Evolutionary conservation across 2,797 vertebrate species (phyloP).

Genomic region (Labeo calbasu): DNA sequence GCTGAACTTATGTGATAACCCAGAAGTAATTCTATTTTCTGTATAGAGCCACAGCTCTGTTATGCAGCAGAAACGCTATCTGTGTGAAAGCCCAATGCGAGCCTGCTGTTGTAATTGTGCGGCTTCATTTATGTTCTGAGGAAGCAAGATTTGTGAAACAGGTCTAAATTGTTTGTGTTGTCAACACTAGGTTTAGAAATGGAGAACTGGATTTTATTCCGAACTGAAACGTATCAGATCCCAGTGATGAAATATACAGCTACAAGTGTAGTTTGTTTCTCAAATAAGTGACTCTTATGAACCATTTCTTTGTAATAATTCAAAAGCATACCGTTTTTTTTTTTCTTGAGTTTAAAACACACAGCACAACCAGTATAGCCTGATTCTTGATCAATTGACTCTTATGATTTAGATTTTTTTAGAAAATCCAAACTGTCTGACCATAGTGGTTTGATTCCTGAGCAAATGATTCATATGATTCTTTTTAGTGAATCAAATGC

Average conservation of each 20-base stretch:
- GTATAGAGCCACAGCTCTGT: background rate
- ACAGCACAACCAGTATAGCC: background rate
- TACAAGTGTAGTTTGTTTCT: background rate
- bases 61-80: background rate
- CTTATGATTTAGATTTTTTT: background rate
- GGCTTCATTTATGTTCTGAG: background rate
- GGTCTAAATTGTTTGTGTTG: background rate
- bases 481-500: background rate
- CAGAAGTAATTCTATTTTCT: background rate
- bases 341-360: background rate
- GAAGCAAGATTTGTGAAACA: conserved; percentile 15
- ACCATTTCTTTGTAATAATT: background rate
- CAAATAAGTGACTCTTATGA: background rate
- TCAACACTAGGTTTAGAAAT: background rate
- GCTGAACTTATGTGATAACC: background rate
- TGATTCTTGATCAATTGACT: background rate
- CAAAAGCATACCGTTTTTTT: background rate
- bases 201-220: background rate
- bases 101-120: conserved; percentile 1
- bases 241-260: background rate
- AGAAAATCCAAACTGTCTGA: background rate
- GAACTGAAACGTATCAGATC: background rate
- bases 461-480: background rate
- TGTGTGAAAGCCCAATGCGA: background rate
- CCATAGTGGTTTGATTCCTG: background rate